These are phyloP conservation scores for Hemicordylus capensis DNA, from an alignment of 2,113 vertebrate genomes.

Conservation along the genomic window DNA sequence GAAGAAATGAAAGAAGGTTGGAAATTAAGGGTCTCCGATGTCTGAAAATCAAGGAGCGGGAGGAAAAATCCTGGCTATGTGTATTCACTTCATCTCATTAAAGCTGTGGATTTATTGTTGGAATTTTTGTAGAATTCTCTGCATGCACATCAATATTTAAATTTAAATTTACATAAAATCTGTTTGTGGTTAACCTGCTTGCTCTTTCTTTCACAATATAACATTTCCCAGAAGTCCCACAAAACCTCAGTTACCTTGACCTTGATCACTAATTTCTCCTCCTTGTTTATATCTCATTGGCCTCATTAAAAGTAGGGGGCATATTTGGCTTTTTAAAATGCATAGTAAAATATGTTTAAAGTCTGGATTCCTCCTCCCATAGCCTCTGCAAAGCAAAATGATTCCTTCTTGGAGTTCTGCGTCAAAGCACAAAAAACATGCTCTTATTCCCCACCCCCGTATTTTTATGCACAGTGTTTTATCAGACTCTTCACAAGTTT, in stretches of 20 bases:
- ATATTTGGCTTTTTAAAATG: neutral
- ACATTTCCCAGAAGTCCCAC: neutral
- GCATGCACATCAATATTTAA: conserved; percentile 19
- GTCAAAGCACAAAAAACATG: neutral
- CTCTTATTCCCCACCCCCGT: neutral
- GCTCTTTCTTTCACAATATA: neutral
- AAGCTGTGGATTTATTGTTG: neutral
- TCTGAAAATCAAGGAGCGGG: too few species aligned
- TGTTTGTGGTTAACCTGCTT: conserved; percentile 10
- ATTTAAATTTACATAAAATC: conserved; percentile 7
- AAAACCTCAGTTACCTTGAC: conserved; percentile 16
- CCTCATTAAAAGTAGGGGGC: neutral
- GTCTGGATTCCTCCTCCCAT: neutral
- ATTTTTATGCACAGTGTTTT: neutral
- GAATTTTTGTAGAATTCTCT: neutral
- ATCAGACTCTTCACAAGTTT: neutral
- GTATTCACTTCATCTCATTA: neutral
- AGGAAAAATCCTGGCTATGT: too few species aligned
- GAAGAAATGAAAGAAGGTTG: neutral
- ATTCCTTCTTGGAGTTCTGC: neutral
- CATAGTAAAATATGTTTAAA: neutral
- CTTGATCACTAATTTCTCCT: conserved; percentile 9
- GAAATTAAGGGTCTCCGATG: neutral
- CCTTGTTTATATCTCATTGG: neutral
- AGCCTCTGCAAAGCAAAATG: neutral